Evolutionary conservation across 64 coral and sea anemone species (phyloP), one percentile per base, ranked within the genome.

Genomic region (Pocillopora verrucosa): DNA sequence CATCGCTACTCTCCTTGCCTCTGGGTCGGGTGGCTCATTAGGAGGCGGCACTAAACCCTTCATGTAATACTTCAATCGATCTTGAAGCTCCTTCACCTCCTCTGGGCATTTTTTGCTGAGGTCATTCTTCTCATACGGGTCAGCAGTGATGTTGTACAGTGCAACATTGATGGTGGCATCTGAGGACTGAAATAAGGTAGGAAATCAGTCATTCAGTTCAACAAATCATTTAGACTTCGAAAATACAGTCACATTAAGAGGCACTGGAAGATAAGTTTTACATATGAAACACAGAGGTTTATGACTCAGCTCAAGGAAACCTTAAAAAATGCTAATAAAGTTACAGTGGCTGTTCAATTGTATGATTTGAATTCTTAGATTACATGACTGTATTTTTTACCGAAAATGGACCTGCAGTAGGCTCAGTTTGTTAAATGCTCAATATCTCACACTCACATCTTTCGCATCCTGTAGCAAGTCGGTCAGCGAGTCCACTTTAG

Each of bases 91-190:
- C 58, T 86, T 36, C 20, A 92, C 83, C 9, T 87, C 63, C 20
- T 87, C 90, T 15, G 90, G 83, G 75, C 75, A 80, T 22, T 69
- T 79, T 20, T 86, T 65, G 62, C 86, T 86, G 37, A 92, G 58
- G 38, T 92, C 84, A 59, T 92, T 14, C 63, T 79, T 87, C 65
- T 92, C 90, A 19, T 92, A 87, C n/a, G 83, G 90, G 62, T 92
- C 90, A 87, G 90, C 83, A 45, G 84, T 92, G 22, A 92, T 76
- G 19, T 92, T 92, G 72, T 87, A 92, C 1, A 92, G 51, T 5
- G 83, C 90, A 17, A 92, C 61, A 17, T 77, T 30, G 0, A 92
- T 45, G 22, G 26, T 19, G 16, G 64, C 63, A 56, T 72, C 82
- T 72, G 61, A 61, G 12, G 63, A 17, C 80, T 84, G 7, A 34